These are phyloP conservation scores for Tenthredo notha DNA, from an alignment of 2,888 invertebrate species.

Conservation along the genomic window DNA sequence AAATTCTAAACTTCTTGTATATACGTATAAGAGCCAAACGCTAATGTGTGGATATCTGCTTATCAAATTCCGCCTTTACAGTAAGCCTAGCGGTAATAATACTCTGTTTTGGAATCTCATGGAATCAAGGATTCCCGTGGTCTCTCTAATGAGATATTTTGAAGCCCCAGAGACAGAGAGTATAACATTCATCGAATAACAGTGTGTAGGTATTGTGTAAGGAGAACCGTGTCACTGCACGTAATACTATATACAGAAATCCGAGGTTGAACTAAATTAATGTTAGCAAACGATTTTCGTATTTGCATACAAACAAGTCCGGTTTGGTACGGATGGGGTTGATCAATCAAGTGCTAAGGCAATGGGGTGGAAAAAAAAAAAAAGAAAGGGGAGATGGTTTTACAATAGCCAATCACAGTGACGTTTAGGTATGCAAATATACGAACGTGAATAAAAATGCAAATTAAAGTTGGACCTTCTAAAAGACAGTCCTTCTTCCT, in stretches of 20 bases:
- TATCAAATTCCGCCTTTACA: conserved; percentile 4
- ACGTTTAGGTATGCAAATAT: conserved; percentile 67
- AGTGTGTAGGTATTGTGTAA: not conserved
- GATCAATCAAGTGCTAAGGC: conserved; percentile 54
- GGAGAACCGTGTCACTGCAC: conserved; percentile 44
- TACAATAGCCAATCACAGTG: conserved; percentile 63
- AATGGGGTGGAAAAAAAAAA: conserved; percentile 59
- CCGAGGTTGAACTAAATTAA: conserved; percentile 37
- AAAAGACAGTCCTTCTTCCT: conserved; percentile 15
- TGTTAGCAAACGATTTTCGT: conserved; percentile 48
- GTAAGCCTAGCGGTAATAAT: conserved; percentile 7
- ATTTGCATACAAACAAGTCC: conserved; percentile 54
- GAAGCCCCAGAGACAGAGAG: conserved; percentile 3
- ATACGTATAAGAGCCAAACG: not conserved
- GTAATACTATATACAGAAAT: conserved; percentile 8
- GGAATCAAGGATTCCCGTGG: not conserved
- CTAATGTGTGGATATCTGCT: conserved; percentile 2
- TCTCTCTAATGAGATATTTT: conserved; percentile 43
- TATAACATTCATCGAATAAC: not conserved
- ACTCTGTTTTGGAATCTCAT: not conserved
- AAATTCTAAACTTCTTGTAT: conserved; percentile 1
- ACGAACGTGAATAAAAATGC: conserved; percentile 52
- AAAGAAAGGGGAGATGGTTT: conserved; percentile 54
- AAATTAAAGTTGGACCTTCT: conserved; percentile 27
- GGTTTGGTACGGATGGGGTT: conserved; percentile 53